A percentile compares a stretch with the other conserved stretches of the same genome.
Evolutionary conservation across 2,888 invertebrate species (phyloP).

Genomic region (Lasioglossum zephyrum): DNA sequence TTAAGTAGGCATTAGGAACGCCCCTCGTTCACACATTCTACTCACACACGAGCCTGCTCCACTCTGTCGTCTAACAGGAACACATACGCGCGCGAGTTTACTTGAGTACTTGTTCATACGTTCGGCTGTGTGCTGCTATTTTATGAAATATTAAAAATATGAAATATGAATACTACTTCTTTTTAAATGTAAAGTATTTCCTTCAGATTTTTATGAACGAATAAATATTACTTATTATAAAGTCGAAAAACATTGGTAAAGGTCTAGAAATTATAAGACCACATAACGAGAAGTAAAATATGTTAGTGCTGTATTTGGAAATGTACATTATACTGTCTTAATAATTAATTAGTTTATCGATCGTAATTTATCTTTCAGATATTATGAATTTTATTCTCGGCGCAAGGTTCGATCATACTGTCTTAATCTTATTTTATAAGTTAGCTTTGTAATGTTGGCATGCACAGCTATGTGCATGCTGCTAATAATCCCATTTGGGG

Average conservation of each 20-base stretch:
- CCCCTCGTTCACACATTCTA: not conserved
- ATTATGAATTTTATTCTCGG: too few relatives aligned
- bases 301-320: too few relatives aligned
- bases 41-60: not conserved
- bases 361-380: too few relatives aligned
- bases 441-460: too few relatives aligned
- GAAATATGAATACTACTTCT: not conserved
- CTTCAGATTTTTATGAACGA: not conserved
- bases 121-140: not conserved
- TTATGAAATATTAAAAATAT: not conserved
- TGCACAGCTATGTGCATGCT: too few relatives aligned
- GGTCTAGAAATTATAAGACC: too few relatives aligned
- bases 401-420: too few relatives aligned
- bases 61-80: not conserved
- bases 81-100: not conserved
- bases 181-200: not conserved
- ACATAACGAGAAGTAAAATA: too few relatives aligned
- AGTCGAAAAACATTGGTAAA: not conserved
- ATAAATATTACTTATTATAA: not conserved
- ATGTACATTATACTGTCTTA: too few relatives aligned
- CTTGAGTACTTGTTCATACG: not conserved
- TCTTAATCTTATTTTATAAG: too few relatives aligned
- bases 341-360: too few relatives aligned
- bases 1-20: constrained; percentile 5
- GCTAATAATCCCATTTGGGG: too few relatives aligned